Percentiles rank a stretch among this genome's conserved stretches.
These are phyloP conservation scores for Chloropsis cyanopogon DNA, from an alignment of 2,113 vertebrate species.

Conservation along the genomic window DNA sequence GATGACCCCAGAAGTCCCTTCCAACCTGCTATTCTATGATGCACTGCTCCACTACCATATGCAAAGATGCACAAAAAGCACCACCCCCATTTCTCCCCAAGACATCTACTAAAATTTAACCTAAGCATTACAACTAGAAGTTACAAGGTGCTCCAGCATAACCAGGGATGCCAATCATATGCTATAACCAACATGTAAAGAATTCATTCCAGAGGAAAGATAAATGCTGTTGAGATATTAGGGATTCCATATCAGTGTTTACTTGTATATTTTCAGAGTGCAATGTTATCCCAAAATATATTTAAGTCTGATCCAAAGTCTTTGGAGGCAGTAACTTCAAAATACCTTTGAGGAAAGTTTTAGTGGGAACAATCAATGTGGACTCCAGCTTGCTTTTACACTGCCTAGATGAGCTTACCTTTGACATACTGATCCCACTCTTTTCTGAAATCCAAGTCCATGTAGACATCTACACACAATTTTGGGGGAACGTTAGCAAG, in stretches of 20 bases:
- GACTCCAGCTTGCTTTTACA: neutral
- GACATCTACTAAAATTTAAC: neutral
- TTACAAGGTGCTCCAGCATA: neutral
- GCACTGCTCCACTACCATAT: neutral
- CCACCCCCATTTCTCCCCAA: neutral
- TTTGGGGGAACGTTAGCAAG: conserved; percentile 75
- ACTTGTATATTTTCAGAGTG: neutral
- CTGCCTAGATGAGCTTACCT: conserved; percentile 70
- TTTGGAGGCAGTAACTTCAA: neutral
- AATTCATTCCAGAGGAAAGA: neutral
- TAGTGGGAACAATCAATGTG: neutral
- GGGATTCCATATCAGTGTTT: neutral
- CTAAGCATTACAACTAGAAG: neutral
- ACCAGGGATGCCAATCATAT: neutral
- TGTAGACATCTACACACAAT: conserved; percentile 85
- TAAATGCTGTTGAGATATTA: neutral
- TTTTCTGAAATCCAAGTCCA: conserved; percentile 89
- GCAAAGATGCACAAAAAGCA: neutral
- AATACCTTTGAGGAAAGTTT: neutral
- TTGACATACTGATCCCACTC: conserved; percentile 87
- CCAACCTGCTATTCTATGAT: neutral
- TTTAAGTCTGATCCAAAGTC: neutral
- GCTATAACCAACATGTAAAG: neutral
- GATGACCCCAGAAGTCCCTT: neutral
- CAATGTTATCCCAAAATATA: neutral